These are phyloP conservation scores for Galaxias olidus DNA, from an alignment of 2,797 vertebrate genomes.

Conservation along the genomic window DNA sequence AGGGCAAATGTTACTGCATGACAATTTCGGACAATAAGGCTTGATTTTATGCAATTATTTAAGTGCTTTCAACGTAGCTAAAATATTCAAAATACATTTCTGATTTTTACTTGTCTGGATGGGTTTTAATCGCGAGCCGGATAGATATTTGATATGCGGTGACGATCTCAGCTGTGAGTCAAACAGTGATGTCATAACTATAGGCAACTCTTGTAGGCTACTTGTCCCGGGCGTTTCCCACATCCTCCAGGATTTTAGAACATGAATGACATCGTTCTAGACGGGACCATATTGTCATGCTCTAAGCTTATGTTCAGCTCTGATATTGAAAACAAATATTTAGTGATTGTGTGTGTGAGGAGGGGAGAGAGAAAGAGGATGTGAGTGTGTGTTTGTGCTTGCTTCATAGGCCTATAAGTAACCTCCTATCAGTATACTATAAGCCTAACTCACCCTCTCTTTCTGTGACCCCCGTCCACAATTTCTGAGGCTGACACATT, in stretches of 20 bases:
- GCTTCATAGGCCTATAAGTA: too few species aligned
- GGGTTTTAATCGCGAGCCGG: constrained; percentile 43
- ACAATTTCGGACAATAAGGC: constrained; percentile 57
- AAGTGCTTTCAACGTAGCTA: constrained; percentile 7
- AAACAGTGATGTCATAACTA: constrained; percentile 75
- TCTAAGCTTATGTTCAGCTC: background rate
- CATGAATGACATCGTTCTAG: too few species aligned
- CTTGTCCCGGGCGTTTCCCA: constrained; percentile 73
- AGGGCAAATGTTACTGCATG: constrained; percentile 62
- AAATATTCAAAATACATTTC: constrained; percentile 63
- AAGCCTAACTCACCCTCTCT: too few species aligned
- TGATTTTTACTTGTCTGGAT: constrained; percentile 16
- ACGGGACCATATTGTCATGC: too few species aligned
- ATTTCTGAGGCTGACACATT: constrained; percentile 41
- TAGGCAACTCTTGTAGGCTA: constrained; percentile 36
- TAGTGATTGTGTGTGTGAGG: too few species aligned
- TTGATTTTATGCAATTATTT: constrained; percentile 29
- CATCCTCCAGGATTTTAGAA: constrained; percentile 34
- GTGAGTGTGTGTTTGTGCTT: too few species aligned
- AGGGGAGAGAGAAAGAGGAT: too few species aligned
- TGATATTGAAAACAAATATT: too few species aligned
- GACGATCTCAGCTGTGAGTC: constrained; percentile 75
- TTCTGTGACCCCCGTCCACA: background rate
- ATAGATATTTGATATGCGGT: constrained; percentile 49
- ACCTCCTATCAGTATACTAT: too few species aligned